Conservation (phyloP, 2,888 invertebrate species). For the Dryobota labecula region DNA sequence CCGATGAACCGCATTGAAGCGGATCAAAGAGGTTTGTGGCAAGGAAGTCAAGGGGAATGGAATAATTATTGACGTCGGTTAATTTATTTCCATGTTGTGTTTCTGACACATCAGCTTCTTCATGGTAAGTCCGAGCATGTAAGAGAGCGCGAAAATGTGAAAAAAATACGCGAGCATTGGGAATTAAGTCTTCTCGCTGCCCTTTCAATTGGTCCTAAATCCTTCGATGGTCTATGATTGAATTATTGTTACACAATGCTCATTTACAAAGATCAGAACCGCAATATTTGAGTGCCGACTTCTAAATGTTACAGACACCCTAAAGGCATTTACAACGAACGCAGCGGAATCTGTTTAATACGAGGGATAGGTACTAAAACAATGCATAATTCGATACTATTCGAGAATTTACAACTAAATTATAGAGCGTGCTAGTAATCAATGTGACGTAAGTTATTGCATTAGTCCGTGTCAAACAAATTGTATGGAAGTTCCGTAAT, state of each 20-base stretch:
- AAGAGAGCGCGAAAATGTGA: not conserved
- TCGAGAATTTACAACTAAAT: constrained; percentile 29
- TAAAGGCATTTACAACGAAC: constrained; percentile 4
- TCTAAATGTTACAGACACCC: constrained; percentile 19
- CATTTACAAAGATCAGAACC: constrained; percentile 9
- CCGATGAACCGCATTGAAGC: not conserved
- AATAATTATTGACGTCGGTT: not conserved
- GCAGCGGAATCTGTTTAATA: not conserved
- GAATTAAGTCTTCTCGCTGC: not conserved
- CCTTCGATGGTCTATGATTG: not conserved
- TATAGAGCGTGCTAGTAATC: constrained; percentile 31
- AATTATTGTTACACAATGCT: constrained; percentile 15
- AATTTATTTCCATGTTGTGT: not conserved
- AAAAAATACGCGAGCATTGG: not conserved
- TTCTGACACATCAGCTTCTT: not conserved
- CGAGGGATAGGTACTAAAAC: not conserved
- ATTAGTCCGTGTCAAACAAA: constrained; percentile 27
- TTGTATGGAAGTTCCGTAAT: constrained; percentile 15
- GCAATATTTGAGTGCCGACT: constrained; percentile 19
- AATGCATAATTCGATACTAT: constrained; percentile 11
- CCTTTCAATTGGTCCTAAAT: constrained; percentile 5
- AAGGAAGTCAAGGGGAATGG: not conserved
- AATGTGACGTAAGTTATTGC: constrained; percentile 24
- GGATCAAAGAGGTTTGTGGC: not conserved
- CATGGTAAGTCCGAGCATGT: not conserved